Evolutionary conservation across 2,888 invertebrate species (phyloP).

Genomic region (Polymixis lichenea): DNA sequence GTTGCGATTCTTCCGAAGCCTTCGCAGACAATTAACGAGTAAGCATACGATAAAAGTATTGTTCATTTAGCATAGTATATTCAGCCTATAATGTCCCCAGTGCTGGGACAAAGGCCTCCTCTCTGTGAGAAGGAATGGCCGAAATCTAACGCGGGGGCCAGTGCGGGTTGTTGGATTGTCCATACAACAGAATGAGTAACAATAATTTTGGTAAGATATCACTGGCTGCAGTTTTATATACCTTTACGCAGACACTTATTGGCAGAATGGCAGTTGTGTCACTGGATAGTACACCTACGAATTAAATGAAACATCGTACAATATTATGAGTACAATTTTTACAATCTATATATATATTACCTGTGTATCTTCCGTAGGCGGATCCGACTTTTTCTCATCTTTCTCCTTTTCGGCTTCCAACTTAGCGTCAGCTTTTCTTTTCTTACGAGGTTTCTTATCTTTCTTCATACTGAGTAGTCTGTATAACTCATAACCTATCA

Average conservation of each 20-base stretch:
- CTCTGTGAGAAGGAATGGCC: neutral
- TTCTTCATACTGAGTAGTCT: constrained; percentile 96
- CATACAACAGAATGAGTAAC: neutral
- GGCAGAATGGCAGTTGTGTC: neutral
- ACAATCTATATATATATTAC: constrained; percentile 72
- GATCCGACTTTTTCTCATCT: constrained; percentile 80
- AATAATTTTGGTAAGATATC: neutral
- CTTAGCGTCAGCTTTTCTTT: constrained; percentile 85
- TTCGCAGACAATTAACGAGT: constrained; percentile 51
- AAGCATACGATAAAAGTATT: too few relatives aligned
- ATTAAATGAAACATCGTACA: neutral
- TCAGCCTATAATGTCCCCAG: neutral
- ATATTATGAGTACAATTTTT: neutral
- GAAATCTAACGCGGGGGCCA: neutral
- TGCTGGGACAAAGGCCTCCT: neutral
- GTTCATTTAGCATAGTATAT: too few relatives aligned
- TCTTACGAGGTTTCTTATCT: constrained; percentile 90
- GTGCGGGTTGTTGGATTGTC: neutral
- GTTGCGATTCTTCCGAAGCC: constrained; percentile 82
- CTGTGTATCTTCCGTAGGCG: constrained; percentile 84
- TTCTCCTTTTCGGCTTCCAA: constrained; percentile 81
- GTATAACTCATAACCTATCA: constrained; percentile 99
- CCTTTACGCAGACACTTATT: neutral
- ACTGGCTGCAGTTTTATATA: neutral
- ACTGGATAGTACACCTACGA: too few relatives aligned